Conservation (phyloP, 1,140 invertebrate species). For the Heliothis virescens region DNA sequence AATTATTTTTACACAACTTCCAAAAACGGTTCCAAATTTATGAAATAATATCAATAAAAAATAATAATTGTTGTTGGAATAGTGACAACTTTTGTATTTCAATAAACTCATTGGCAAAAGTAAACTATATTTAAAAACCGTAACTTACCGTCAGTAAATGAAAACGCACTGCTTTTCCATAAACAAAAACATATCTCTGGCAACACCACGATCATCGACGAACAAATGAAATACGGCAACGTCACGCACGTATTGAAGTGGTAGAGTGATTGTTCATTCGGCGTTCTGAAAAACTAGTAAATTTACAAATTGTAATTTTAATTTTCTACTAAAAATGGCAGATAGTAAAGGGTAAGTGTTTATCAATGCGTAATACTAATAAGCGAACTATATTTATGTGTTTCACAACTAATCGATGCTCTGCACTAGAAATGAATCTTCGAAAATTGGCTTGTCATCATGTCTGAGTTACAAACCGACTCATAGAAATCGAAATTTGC, state of each 20-base stretch:
- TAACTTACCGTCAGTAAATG: slow-evolving; percentile 1
- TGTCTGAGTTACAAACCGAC: slow-evolving; percentile 72
- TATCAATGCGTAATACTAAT: neutral
- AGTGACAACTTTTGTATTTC: too few relatives aligned
- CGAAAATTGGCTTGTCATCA: slow-evolving; percentile 86
- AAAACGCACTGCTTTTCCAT: slow-evolving; percentile 53
- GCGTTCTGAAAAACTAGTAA: slow-evolving; percentile 75
- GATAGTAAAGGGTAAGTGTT: slow-evolving; percentile 86
- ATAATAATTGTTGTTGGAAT: too few relatives aligned
- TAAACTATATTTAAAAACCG: neutral
- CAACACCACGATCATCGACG: slow-evolving; percentile 72
- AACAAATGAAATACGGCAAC: slow-evolving; percentile 87
- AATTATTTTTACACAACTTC: too few relatives aligned
- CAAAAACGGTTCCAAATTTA: too few relatives aligned
- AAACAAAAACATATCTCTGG: slow-evolving; percentile 54
- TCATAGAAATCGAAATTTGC: slow-evolving; percentile 53
- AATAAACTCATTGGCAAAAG: slow-evolving; percentile 6
- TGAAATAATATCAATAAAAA: too few relatives aligned
- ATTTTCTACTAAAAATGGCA: slow-evolving; percentile 83
- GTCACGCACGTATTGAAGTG: slow-evolving; percentile 79
- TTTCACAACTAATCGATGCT: slow-evolving; percentile 45
- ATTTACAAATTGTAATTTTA: slow-evolving; percentile 73
- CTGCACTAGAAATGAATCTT: slow-evolving; percentile 67
- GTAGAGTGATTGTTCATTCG: slow-evolving; percentile 79
- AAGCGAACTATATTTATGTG: neutral